Evolutionary conservation across 2,888 invertebrate genomes (phyloP).

Genomic region (Leptinotarsa juncta): DNA sequence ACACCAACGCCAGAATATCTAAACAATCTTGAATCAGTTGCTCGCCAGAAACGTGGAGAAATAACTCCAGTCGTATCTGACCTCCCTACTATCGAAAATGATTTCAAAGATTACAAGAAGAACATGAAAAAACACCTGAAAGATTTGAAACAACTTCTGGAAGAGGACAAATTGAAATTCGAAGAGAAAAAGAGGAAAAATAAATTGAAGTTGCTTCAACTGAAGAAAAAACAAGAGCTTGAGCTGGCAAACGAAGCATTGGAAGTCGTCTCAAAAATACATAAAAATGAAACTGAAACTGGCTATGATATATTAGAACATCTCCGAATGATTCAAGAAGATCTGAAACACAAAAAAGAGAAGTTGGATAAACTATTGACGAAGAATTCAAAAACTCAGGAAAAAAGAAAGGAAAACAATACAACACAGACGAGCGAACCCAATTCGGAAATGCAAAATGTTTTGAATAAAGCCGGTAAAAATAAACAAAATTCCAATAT

Average conservation of each 20-base stretch:
- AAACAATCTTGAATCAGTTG: not conserved
- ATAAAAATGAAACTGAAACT: slow-evolving; percentile 13
- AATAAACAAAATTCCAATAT: not conserved
- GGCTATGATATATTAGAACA: slow-evolving; percentile 17
- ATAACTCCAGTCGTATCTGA: not conserved
- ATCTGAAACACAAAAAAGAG: slow-evolving; percentile 27
- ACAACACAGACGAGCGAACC: not conserved
- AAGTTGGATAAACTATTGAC: slow-evolving; percentile 22
- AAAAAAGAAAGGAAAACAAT: not conserved
- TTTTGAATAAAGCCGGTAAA: not conserved
- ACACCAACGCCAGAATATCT: not conserved
- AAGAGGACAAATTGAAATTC: slow-evolving; percentile 32
- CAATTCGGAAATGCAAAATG: not conserved
- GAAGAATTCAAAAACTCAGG: slow-evolving; percentile 2
- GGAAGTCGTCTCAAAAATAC: slow-evolving; percentile 16
- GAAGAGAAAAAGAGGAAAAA: slow-evolving; percentile 28
- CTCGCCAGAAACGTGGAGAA: slow-evolving; percentile 1
- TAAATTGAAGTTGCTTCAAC: slow-evolving; percentile 25
- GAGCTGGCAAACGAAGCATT: slow-evolving; percentile 12
- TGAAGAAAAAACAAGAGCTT: slow-evolving; percentile 25
- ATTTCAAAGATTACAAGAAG: slow-evolving; percentile 23
- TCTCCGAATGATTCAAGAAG: slow-evolving; percentile 25
- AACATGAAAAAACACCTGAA: slow-evolving; percentile 33
- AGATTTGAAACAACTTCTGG: slow-evolving; percentile 24
- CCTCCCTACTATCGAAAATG: not conserved